Base-by-base conservation (phyloP, 2,888 invertebrate genomes). In the Napeogenes sylphis region DNA sequence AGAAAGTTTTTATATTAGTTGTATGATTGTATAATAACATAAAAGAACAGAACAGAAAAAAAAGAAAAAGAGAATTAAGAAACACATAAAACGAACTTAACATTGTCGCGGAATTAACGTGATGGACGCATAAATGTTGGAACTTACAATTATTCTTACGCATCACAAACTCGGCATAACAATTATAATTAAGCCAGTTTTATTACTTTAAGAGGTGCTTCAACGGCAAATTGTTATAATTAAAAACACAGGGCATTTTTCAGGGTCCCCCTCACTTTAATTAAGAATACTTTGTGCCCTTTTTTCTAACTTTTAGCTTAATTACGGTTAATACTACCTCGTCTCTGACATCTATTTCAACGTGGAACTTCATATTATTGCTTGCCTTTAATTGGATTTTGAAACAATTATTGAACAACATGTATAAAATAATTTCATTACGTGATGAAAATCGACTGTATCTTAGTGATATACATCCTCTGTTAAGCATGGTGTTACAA, bases 261-360 rank as follows among this genome's bases (percentile, higher is more conserved):
- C 75, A 71, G 74, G 73, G 74, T 75, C 33, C 21, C 76, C 76
- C 74, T 75, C 76, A 72, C 76, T 80, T 85, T 86, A 86, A 87
- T 87, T 85, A 85, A 82, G 82, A 80, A 81, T 79, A 78, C 75
- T 83, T 83, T 82, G 80, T 75, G 74, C 73, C 74, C 78, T 79
- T 74, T 75, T 74, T 70, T 73, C 74, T 74, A 80, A 81, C 81
- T 84, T 83, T 77, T 73, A 71, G 77, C 82, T 82, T 85, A 84
- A 85, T 86, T 81, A 84, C 78, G 76, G 82, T 82, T 79, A 81
- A 83, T 82, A 75, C 74, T 72, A 60, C 60, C 61, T 69, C 74
- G 75, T 73, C 73, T 77, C 73, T 75, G 78, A 82, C 80, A 79
- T 83, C 76, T 78, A 76, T 77, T 82, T 79, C 30, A 51, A 30